These are phyloP conservation scores for Gorsachius magnificus DNA, from an alignment of 2,797 vertebrate genomes.

Conservation along the genomic window DNA sequence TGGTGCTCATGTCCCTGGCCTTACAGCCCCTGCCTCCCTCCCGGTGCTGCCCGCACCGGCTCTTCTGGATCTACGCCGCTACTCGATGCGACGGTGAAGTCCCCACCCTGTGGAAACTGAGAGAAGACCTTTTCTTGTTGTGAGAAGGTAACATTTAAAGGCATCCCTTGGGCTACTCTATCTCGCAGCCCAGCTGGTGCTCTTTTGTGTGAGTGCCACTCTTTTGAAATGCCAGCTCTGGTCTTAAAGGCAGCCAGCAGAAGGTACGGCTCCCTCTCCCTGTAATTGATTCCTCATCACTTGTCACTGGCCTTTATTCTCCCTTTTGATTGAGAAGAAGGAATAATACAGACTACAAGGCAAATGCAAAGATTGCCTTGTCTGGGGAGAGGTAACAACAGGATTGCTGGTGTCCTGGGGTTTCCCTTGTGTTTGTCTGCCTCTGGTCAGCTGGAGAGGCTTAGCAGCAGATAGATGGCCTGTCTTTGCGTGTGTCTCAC, in stretches of 20 bases:
- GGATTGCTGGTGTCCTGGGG: not conserved
- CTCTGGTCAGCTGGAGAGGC: not conserved
- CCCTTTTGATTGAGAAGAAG: conserved; percentile 24
- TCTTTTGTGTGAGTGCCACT: conserved; percentile 66
- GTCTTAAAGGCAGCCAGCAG: conserved; percentile 48
- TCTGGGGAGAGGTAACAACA: conserved; percentile 1
- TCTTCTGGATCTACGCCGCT: not conserved
- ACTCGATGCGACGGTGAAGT: not conserved
- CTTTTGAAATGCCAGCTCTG: conserved; percentile 73
- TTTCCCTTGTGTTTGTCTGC: not conserved
- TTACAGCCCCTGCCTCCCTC: not conserved
- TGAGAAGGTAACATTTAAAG: conserved; percentile 74
- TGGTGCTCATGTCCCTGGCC: not conserved
- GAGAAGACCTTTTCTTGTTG: conserved; percentile 49
- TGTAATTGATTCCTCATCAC: conserved; percentile 59
- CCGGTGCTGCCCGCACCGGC: not conserved
- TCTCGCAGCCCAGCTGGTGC: conserved; percentile 73
- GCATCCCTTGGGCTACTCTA: conserved; percentile 50
- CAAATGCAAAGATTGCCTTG: not conserved
- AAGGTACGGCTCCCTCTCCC: conserved; percentile 19
- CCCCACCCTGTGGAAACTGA: not conserved
- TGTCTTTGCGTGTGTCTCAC: not conserved
- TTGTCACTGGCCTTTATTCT: conserved; percentile 44
- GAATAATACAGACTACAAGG: conserved; percentile 21
- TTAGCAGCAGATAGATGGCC: not conserved